Conservation (phyloP, 2,888 invertebrate species). For the Synergus gifuensis region DNA sequence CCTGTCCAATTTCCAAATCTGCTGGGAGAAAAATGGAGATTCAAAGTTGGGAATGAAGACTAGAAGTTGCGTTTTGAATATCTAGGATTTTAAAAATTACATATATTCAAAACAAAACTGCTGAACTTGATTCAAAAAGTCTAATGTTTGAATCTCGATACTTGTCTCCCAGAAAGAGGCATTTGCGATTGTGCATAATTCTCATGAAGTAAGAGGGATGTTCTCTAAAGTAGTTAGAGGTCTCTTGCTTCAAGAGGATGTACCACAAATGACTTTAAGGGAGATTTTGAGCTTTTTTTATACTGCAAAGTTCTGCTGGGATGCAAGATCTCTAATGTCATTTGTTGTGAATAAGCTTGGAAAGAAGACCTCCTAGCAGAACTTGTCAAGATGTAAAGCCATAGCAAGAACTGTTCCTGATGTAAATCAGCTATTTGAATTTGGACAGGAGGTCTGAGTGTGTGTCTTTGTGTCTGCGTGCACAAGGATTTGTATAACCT, state of each 20-base stretch:
- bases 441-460: slow-evolving; percentile 46
- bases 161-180: neutral
- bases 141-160: neutral
- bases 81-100: neutral
- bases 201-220: neutral
- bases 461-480: slow-evolving; percentile 44
- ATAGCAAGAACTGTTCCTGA: slow-evolving; percentile 50
- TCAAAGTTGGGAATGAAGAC: neutral
- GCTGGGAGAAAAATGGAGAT: neutral
- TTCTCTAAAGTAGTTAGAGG: neutral
- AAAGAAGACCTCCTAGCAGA: neutral
- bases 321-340: neutral
- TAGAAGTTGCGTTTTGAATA: neutral
- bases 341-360: neutral
- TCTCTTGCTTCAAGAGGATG: neutral
- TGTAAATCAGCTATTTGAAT: slow-evolving; percentile 48
- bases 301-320: neutral
- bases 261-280: neutral
- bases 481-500: slow-evolving; percentile 37
- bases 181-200: neutral
- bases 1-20: slow-evolving; percentile 42
- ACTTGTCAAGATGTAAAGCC: neutral
- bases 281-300: neutral
- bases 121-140: neutral
- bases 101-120: neutral